Percentiles rank a stretch among this genome's conserved stretches.
Conservation (phyloP, 2,888 invertebrate genomes). For the Deroplatys truncata region DNA sequence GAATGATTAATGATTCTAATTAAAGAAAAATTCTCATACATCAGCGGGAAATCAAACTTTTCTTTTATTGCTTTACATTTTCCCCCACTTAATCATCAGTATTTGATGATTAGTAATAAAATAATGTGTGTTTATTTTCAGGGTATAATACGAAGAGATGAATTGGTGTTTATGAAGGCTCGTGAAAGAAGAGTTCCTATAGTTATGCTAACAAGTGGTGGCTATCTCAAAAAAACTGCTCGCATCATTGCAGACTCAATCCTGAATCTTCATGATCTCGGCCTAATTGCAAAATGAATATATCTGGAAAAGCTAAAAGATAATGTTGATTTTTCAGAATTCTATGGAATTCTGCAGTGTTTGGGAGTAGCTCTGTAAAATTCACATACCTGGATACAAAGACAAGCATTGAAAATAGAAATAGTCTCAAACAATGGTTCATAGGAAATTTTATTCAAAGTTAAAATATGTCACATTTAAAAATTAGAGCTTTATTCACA, state of each 20-base stretch:
- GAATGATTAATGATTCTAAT: too few species aligned
- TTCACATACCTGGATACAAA: background rate
- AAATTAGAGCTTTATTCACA: background rate
- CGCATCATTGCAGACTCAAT: slow-evolving; percentile 81
- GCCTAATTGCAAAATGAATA: slow-evolving; percentile 46
- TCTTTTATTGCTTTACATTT: too few species aligned
- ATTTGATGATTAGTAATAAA: background rate
- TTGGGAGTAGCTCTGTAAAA: background rate
- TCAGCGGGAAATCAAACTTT: too few species aligned
- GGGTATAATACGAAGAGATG: slow-evolving; percentile 82
- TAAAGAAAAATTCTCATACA: too few species aligned
- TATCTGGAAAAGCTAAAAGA: background rate
- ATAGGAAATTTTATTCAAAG: background rate
- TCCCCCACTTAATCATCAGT: background rate
- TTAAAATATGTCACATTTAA: background rate
- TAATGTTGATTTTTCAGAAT: background rate
- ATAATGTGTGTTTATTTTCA: slow-evolving; percentile 41
- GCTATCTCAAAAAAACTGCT: slow-evolving; percentile 74
- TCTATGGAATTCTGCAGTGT: background rate
- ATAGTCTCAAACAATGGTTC: background rate
- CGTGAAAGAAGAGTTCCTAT: slow-evolving; percentile 63
- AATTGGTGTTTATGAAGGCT: slow-evolving; percentile 73
- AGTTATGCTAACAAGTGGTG: slow-evolving; percentile 85
- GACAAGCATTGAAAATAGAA: background rate
- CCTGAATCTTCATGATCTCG: slow-evolving; percentile 63